Evolutionary conservation across 2,113 vertebrate genomes (phyloP), one percentile per base, ranked within the genome.

Genomic region (Xenotilapia flavipinnis): DNA sequence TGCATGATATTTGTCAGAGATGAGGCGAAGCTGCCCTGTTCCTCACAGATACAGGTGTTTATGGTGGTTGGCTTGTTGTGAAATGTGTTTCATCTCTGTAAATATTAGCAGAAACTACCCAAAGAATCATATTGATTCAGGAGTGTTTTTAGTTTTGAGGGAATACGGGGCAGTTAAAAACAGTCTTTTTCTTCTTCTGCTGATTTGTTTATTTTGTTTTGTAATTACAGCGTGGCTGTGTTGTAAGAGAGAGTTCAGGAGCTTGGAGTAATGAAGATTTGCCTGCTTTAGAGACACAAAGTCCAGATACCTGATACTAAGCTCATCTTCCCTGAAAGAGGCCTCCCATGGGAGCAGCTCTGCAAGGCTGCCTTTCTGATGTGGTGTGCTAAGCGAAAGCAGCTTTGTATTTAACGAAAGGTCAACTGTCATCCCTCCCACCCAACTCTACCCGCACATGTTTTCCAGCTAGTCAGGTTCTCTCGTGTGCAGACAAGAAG

Each of bases 341-440:
- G 89, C 86, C 79, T 83, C 83, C 89, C 38, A 6, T 80, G 83
- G 87, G 85, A 84, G 68, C 15, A 26, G 79, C 49, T 68, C 84
- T 33, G 79, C 26, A 28, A 70, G 68, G 56, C 82, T 80, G 83
- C 49, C 42, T 85, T 73, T 92, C 80, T 90, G 82, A 85, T 88
- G 65, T 58, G 80, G 38, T 84, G 82, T 91, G 89, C 85, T 81
- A 86, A 91, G 87, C 88, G 83, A 91, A 92, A 90, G 90, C 86
- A 86, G 84, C 91, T 93, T 94, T 92, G 89, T 93, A 82, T 92
- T 95, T 79, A 86, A 85, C 8, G 2, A 93, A 93, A 94, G 90
- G 91, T 94, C 92, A 95, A 87, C 93, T 90, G 94, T 93, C 82
- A 75, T 55, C 82, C 73, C 83, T 85, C 79, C 87, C 80, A 56